Evolutionary conservation across 2,113 vertebrate species (phyloP).

Genomic region (Onychostruthus taczanowskii): DNA sequence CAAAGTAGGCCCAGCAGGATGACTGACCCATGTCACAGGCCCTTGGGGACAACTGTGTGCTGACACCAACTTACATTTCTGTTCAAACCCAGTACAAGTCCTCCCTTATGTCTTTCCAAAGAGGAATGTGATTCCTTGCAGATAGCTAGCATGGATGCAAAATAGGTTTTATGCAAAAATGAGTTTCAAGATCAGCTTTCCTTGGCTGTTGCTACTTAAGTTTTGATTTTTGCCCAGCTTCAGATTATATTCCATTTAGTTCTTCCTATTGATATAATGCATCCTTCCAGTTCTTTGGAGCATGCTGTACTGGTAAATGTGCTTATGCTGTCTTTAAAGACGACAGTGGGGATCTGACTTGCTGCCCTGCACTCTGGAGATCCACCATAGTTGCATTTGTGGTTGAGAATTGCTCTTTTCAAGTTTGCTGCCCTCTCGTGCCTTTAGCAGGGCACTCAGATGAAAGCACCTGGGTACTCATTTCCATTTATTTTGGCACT

Average conservation of each 20-base stretch:
- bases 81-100: not conserved
- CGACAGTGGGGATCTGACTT: not conserved
- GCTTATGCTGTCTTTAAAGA: not conserved
- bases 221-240: not conserved
- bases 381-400: not conserved
- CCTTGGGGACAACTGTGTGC: rapidly evolving
- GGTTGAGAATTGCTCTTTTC: not conserved
- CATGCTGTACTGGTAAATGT: not conserved
- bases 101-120: not conserved
- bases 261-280: not conserved
- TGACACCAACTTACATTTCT: rapidly evolving
- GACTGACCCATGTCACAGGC: rapidly evolving
- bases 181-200: not conserved
- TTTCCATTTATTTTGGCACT: not conserved
- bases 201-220: not conserved
- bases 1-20: not conserved
- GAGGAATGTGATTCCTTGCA: not conserved
- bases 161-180: not conserved
- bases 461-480: not conserved
- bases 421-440: conserved; percentile 14
- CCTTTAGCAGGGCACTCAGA: not conserved
- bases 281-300: not conserved
- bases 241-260: not conserved
- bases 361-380: not conserved
- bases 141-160: not conserved